Percentiles rank a stretch among this genome's conserved stretches.
Evolutionary conservation across 2,888 invertebrate genomes (phyloP).

Genomic region (Hyposoter dolosus): DNA sequence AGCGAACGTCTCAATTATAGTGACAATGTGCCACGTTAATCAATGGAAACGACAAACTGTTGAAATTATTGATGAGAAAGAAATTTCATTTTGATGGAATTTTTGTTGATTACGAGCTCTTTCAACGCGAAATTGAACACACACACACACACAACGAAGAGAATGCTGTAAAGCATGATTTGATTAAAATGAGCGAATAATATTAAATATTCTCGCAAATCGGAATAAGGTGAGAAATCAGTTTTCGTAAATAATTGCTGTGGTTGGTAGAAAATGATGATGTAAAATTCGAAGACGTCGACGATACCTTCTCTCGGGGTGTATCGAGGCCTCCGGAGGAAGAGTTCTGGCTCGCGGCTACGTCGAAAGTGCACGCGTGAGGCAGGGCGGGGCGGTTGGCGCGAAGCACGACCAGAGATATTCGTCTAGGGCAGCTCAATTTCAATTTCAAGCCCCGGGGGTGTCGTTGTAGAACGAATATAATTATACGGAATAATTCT

Average conservation of each 20-base stretch:
- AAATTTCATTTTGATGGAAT: neutral
- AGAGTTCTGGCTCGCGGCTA: conserved; percentile 80
- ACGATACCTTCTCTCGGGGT: conserved; percentile 22
- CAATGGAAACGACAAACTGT: neutral
- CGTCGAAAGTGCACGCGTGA: conserved; percentile 66
- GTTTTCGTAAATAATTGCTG: neutral
- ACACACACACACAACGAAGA: neutral
- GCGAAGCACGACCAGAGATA: conserved; percentile 69
- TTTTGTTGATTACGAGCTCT: neutral
- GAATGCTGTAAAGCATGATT: neutral
- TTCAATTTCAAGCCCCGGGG: conserved; percentile 84
- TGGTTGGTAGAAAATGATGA: conserved; percentile 4
- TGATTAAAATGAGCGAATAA: neutral
- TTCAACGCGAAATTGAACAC: neutral
- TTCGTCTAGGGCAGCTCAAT: conserved; percentile 83
- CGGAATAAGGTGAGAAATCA: neutral
- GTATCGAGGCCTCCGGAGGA: conserved; percentile 21
- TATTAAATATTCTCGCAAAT: neutral
- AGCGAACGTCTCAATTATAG: conserved; percentile 8
- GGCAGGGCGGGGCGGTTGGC: conserved; percentile 35
- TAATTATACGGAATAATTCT: conserved; percentile 85
- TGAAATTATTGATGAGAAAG: neutral
- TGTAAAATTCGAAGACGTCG: conserved; percentile 35
- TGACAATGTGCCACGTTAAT: neutral
- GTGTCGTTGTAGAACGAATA: conserved; percentile 85